These are phyloP conservation scores for Choristoneura rosaceana DNA, from an alignment of 2,888 invertebrate species.

Conservation along the genomic window DNA sequence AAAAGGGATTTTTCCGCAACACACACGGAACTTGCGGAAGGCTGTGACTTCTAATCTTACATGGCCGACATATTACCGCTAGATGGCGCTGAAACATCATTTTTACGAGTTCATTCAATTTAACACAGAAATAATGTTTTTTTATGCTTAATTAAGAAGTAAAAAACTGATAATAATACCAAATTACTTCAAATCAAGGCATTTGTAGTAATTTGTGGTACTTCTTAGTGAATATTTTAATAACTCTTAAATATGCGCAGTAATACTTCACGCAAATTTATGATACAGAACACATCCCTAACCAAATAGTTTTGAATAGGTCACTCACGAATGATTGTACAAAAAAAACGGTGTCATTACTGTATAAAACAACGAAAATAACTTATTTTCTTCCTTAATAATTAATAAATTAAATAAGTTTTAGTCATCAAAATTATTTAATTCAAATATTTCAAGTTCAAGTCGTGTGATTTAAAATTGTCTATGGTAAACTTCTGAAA, in stretches of 20 bases:
- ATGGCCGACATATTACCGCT: conserved; percentile 68
- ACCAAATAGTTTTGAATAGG: conserved; percentile 26
- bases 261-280: not conserved
- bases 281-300: conserved; percentile 25
- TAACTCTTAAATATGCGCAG: not conserved
- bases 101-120: conserved; percentile 62
- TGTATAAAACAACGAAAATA: not conserved
- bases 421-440: conserved; percentile 36
- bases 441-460: conserved; percentile 16
- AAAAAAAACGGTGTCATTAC: conserved; percentile 6
- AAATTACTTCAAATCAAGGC: not conserved
- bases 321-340: conserved; percentile 3
- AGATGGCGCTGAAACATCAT: conserved; percentile 72
- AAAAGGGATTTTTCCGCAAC: conserved; percentile 88
- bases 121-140: conserved; percentile 32
- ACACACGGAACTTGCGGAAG: conserved; percentile 84
- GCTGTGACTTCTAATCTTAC: conserved; percentile 84
- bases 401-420: conserved; percentile 12
- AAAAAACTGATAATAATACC: not conserved
- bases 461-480: conserved; percentile 37
- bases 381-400: conserved; percentile 5
- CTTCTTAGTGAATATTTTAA: too few relatives aligned
- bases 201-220: not conserved
- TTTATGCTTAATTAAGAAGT: not conserved
- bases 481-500: conserved; percentile 27